Evolutionary conservation across 2,113 vertebrate genomes (phyloP), one percentile per base, ranked within the genome.

Genomic region (Hypanus sabinus): DNA sequence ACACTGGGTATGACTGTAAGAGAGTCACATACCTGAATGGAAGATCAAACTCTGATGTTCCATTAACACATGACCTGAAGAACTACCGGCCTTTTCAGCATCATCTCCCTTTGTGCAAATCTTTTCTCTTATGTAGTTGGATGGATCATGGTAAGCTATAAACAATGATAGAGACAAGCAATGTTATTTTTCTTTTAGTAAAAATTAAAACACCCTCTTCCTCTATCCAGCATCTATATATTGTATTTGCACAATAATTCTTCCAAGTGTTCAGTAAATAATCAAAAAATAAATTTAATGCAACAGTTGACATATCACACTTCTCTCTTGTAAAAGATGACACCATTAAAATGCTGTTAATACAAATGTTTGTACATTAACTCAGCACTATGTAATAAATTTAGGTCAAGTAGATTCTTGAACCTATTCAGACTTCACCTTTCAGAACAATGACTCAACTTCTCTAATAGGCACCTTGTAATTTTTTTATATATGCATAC

Each of bases 31-130:
- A 93, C 91, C 70, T 75, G 91, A 73, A 93, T 93, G 38, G 33
- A 93, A 71, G 46, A 75, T 93, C 36, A 93, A 38, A 93, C 70
- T 93, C 24, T 71, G 91, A 55, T 93, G 91, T 30, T 93, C 91
- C 24, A 73, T 4, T 55, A 93, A 73, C 91, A 93, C 38, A 2
- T 73, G 91, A 73, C 68, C 73, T 24, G 68, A 46, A 70, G 70
- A 93, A 93, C 11, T 16, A 55, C 22, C 55, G 70, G 22, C 24
- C 73, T 93, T 93, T 33, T 71, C 68, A 93, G 88, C 62, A 91
- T 30, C 68, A 38, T 93, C 70, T 10, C 38, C 91, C 55, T 93
- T 93, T 6, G 36, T 55, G 36, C 10, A 46, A 73, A 20, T 22
- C 65, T 46, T 70, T 6, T 93, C 90, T 46, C 71, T 93, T 93